A percentile compares a stretch with the other conserved stretches of the same genome.
These are phyloP conservation scores for Pristionchus entomophagus DNA, from an alignment of 2,888 invertebrate genomes.

Conservation along the genomic window DNA sequence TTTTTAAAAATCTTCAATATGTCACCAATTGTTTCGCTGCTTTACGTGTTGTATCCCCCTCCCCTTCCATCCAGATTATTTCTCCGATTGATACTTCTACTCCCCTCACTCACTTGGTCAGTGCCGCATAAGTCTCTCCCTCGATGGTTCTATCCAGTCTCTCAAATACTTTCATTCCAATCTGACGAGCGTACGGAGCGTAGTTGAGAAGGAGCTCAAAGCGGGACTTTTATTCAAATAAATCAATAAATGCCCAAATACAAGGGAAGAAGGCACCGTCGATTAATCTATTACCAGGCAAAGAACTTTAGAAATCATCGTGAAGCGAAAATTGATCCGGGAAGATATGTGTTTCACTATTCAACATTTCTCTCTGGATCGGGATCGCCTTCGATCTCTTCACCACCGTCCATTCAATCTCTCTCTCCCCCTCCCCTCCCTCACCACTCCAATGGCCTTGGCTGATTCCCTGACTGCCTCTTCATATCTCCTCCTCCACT, in stretches of 20 bases:
- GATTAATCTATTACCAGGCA: too few species aligned
- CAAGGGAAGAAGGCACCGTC: too few species aligned
- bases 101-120: background rate
- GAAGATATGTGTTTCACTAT: too few species aligned
- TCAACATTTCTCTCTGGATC: too few species aligned
- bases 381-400: too few species aligned
- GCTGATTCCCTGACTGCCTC: slow-evolving; percentile 4
- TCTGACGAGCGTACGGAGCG: slow-evolving; percentile 35
- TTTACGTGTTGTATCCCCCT: background rate
- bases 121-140: slow-evolving; percentile 4
- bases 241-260: too few species aligned
- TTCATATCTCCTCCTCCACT: background rate
- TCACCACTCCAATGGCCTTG: slow-evolving; percentile 22
- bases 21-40: background rate
- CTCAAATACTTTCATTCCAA: background rate
- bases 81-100: background rate
- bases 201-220: slow-evolving; percentile 38
- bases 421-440: too few species aligned
- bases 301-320: too few species aligned
- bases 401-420: too few species aligned
- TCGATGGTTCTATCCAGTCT: slow-evolving; percentile 15
- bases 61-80: too few species aligned
- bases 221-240: too few species aligned
- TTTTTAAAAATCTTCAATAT: background rate
- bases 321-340: too few species aligned